Evolutionary conservation across 2,797 vertebrate species (phyloP).

Genomic region (Tamandua tetradactyla): DNA sequence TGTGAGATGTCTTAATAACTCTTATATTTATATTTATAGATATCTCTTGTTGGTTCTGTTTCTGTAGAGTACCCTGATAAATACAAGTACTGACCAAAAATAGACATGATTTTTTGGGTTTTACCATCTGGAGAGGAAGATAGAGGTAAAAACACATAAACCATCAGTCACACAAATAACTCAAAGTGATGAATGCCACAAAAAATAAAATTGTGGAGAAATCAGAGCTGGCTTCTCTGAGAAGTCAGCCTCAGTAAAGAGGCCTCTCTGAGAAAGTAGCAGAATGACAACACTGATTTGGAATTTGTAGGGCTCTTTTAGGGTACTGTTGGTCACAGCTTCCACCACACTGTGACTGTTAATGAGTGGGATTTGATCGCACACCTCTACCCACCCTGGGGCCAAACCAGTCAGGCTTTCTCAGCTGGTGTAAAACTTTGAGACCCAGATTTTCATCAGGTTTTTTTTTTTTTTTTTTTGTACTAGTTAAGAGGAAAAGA

Average conservation of each 20-base stretch:
- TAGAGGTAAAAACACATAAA: not conserved
- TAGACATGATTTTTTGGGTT: not conserved
- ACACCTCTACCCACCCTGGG: not conserved
- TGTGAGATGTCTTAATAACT: too few relatives aligned
- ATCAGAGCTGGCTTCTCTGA: not conserved
- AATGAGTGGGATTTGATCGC: not conserved
- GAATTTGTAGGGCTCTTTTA: not conserved
- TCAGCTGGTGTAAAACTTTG: not conserved
- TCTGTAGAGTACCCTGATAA: too few relatives aligned
- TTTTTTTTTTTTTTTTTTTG: not conserved
- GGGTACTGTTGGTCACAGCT: not conserved
- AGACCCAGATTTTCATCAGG: not conserved
- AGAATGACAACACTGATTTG: not conserved
- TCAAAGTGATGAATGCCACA: not conserved
- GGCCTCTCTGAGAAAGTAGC: not conserved
- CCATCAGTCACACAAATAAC: not conserved
- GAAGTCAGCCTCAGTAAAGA: not conserved
- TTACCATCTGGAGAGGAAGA: not conserved
- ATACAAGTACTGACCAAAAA: constrained; percentile 43
- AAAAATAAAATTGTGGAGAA: constrained; percentile 10
- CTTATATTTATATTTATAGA: too few relatives aligned
- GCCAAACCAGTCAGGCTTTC: not conserved
- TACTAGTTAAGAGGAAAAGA: constrained; percentile 15
- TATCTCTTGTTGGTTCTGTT: too few relatives aligned
- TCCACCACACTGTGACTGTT: not conserved